Percentiles rank a stretch among this genome's conserved stretches.
Evolutionary conservation across 2,113 vertebrate species (phyloP).

Genomic region (Oryzias celebensis): DNA sequence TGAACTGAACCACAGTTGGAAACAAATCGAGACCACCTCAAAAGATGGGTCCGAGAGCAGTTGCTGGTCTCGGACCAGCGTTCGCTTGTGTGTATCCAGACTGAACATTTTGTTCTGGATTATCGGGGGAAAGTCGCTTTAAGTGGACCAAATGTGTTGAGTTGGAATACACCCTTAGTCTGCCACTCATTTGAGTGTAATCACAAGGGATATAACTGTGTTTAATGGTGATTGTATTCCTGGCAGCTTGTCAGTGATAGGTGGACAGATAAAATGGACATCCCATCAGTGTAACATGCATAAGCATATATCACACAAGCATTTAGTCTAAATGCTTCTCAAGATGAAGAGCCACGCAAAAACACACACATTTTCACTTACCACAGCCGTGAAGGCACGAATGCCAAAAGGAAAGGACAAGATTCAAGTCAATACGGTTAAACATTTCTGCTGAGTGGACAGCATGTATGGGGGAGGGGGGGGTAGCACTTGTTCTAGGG

Average conservation of each 20-base stretch:
- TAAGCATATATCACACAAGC: constrained; percentile 23
- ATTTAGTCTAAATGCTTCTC: constrained; percentile 16
- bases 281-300: constrained; percentile 18
- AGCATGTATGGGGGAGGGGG: constrained; percentile 31
- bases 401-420: constrained; percentile 58
- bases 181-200: constrained; percentile 49
- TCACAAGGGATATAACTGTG: constrained; percentile 60
- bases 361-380: constrained; percentile 9
- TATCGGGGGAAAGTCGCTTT: too few relatives aligned
- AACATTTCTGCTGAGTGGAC: constrained; percentile 66
- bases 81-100: too few relatives aligned
- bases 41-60: too few relatives aligned
- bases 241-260: constrained; percentile 9
- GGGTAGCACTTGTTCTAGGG: constrained; percentile 40
- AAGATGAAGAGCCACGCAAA: constrained; percentile 5
- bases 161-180: constrained; percentile 11
- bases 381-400: constrained; percentile 24
- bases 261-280: constrained; percentile 25
- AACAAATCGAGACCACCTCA: too few relatives aligned
- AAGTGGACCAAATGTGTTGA: too few relatives aligned
- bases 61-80: too few relatives aligned
- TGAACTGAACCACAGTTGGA: too few relatives aligned
- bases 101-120: too few relatives aligned
- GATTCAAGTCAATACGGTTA: constrained; percentile 54
- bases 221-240: constrained; percentile 41